phyloP scores from a whole-genome alignment of 2,888 invertebrate genomes.

The Taphrorychus bicolor region DNA sequence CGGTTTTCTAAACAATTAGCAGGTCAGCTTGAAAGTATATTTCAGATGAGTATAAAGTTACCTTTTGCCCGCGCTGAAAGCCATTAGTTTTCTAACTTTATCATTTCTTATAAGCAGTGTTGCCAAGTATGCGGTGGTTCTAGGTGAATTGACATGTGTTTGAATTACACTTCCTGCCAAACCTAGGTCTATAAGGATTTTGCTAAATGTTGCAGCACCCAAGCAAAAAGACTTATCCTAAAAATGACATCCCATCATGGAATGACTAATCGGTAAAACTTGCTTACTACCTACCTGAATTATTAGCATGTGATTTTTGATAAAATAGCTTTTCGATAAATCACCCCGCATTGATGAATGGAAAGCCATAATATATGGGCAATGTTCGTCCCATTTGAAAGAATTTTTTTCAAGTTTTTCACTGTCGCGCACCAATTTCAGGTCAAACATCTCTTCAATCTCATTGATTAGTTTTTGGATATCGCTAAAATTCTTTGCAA shows the following conservation, averaged over 20 bases:
- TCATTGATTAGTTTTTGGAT: constrained; percentile 49
- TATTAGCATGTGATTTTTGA: constrained; percentile 64
- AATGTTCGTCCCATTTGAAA: constrained; percentile 59
- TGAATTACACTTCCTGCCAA: constrained; percentile 78
- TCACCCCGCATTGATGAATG: constrained; percentile 64
- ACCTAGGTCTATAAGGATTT: constrained; percentile 69
- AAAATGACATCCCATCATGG: constrained; percentile 27
- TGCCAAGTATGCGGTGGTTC: constrained; percentile 81
- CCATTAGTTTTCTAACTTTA: constrained; percentile 66
- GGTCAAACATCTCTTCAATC: constrained; percentile 49
- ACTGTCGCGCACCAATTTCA: constrained; percentile 47
- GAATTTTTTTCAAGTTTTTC: constrained; percentile 46
- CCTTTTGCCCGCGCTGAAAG: constrained; percentile 67
- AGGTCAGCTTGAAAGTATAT: not conserved
- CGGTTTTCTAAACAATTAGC: constrained; percentile 60
- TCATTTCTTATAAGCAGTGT: constrained; percentile 68
- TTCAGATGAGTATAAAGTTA: constrained; percentile 28
- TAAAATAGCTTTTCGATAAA: constrained; percentile 65
- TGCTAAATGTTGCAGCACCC: constrained; percentile 78
- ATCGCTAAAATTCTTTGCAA: constrained; percentile 40
- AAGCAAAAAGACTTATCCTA: constrained; percentile 83
- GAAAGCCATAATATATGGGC: constrained; percentile 64
- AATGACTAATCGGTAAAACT: not conserved
- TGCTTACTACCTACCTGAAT: constrained; percentile 62
- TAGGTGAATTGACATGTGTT: constrained; percentile 80